These are phyloP conservation scores for Trinectes maculatus DNA, from an alignment of 2,113 vertebrate genomes.

Conservation along the genomic window DNA sequence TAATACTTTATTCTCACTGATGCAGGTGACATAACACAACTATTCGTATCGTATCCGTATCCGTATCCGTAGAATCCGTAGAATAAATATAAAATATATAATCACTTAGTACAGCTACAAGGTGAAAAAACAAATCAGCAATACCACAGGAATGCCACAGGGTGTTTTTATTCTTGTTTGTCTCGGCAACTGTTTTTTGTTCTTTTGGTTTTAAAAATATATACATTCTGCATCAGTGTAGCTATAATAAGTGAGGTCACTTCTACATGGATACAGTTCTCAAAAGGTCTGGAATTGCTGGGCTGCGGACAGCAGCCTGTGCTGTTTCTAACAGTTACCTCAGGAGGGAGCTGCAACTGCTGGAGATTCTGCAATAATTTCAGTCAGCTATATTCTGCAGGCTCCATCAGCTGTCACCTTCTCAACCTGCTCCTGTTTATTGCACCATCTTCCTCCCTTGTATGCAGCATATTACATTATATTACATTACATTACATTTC, in stretches of 20 bases:
- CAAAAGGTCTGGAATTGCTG: too few species aligned
- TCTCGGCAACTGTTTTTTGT: neutral
- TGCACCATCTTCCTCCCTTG: neutral
- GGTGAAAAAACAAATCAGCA: too few species aligned
- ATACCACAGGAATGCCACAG: too few species aligned
- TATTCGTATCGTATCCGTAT: too few species aligned
- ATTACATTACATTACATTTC: too few species aligned
- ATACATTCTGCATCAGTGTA: neutral
- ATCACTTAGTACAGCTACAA: too few species aligned
- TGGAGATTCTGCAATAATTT: constrained; percentile 43
- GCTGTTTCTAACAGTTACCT: constrained; percentile 70
- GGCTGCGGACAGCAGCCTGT: constrained; percentile 3
- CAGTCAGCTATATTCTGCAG: constrained; percentile 23
- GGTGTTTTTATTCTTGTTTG: constrained; percentile 1
- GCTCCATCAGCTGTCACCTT: constrained; percentile 54
- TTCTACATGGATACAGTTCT: too few species aligned
- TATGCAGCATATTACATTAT: too few species aligned
- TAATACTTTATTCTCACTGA: too few species aligned
- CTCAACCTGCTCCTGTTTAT: neutral
- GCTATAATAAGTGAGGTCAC: constrained; percentile 1
- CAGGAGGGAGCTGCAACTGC: constrained; percentile 79
- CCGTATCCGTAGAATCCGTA: too few species aligned
- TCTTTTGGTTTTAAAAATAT: neutral
- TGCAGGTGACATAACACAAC: too few species aligned
- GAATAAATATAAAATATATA: too few species aligned